Conservation (phyloP, 1,140 invertebrate species). For the Leptoteleia sp. region DNA sequence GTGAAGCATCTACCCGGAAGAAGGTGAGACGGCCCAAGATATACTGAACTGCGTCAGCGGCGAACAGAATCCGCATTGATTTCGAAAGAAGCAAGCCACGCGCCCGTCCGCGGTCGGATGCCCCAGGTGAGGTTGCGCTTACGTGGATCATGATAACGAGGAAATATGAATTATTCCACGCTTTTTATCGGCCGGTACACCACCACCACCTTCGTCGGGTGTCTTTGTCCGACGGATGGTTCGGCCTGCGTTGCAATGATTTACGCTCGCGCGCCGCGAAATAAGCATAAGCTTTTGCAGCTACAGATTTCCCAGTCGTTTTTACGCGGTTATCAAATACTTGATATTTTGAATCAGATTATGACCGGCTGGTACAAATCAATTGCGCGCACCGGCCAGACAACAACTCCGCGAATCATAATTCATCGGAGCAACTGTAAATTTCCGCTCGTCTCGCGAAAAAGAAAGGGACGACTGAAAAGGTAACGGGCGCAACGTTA, state of each 20-base stretch:
- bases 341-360: too few relatives aligned
- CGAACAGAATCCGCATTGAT: constrained; percentile 72
- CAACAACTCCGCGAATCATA: too few relatives aligned
- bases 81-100: constrained; percentile 68
- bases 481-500: too few relatives aligned
- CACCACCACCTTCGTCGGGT: constrained; percentile 13
- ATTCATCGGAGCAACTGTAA: too few relatives aligned
- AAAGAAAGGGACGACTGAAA: too few relatives aligned
- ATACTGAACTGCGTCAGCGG: constrained; percentile 54
- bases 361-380: too few relatives aligned
- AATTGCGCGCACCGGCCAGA: too few relatives aligned
- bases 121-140: constrained; percentile 65
- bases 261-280: constrained; percentile 5
- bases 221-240: constrained; percentile 27
- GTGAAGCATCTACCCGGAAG: constrained; percentile 61
- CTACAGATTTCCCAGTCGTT: too few relatives aligned
- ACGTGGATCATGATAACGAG: constrained; percentile 73
- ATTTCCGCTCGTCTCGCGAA: too few relatives aligned
- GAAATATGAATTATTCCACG: constrained; percentile 74
- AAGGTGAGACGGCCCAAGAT: constrained; percentile 42
- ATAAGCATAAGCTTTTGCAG: constrained; percentile 15
- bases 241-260: constrained; percentile 33
- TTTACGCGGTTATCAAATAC: too few relatives aligned
- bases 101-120: constrained; percentile 41
- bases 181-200: constrained; percentile 59